Evolutionary conservation across 2,888 invertebrate species (phyloP).

Genomic region (Lepidocyrtoides sp.): DNA sequence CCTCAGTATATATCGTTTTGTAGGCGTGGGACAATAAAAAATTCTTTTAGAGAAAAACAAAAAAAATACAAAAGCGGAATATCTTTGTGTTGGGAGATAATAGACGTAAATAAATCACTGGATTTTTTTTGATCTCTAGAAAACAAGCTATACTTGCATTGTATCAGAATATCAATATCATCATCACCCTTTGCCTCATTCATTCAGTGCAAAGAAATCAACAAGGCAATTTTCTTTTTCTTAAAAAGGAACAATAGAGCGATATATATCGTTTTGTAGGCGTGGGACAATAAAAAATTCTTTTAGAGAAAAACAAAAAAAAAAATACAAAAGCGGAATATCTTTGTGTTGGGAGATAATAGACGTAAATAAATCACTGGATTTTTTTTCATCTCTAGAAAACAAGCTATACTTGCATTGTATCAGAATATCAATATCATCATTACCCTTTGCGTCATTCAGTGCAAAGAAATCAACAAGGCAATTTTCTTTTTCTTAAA

Average conservation of each 20-base stretch:
- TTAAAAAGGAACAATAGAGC: constrained; percentile 9
- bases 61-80: background rate
- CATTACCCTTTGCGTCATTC: too few species aligned
- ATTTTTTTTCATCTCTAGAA: background rate
- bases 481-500: constrained; percentile 12
- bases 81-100: constrained; percentile 33
- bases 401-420: too few species aligned
- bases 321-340: background rate
- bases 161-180: too few species aligned
- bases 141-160: too few species aligned
- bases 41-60: background rate
- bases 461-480: too few species aligned
- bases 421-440: too few species aligned
- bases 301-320: background rate
- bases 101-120: constrained; percentile 46
- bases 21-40: constrained; percentile 41
- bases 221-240: too few species aligned
- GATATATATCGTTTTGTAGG: constrained; percentile 9
- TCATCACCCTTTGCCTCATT: too few species aligned
- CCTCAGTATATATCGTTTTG: constrained; percentile 1
- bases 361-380: constrained; percentile 44
- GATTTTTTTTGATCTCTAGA: background rate
- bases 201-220: too few species aligned
- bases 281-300: constrained; percentile 42
- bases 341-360: constrained; percentile 34